Evolutionary conservation across 2,797 vertebrate species (phyloP), one percentile per base, ranked within the genome.

Genomic region (Sebastolobus alascanus): DNA sequence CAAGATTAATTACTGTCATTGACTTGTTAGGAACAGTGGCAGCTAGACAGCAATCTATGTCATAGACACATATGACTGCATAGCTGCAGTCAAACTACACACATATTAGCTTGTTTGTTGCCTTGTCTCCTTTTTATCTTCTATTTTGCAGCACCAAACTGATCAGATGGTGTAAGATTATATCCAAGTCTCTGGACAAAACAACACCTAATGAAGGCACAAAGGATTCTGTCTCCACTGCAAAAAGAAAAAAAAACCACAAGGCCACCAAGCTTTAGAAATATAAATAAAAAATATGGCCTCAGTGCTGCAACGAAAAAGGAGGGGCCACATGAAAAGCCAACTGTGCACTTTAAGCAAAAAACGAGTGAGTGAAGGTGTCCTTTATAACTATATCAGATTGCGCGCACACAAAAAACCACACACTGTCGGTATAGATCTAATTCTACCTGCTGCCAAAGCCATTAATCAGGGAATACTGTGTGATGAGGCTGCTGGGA

Each of bases 361-460:
- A 50, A 68, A 66, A 40, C n/a, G 3, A 40, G 27, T 14, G 31
- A 70, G 43, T 68, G 65, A 85, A 77, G 55, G 72, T 81, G 77
- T 83, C 84, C 73, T 87, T 76, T 75, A n/a, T 12, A 22, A 37
- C 71, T 40, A 16, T 79, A 90, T 87, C 82, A 68, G 77, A 77
- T 87, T 83, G 50, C 68, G 13, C 1, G 14, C 75, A 61, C 71
- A 75, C 33, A 75, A 59, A 85, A 85, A 72, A 77, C 54, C 80
- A 63, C 82, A 75, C 25, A 31, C 54, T 73, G 75, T 73, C 37
- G 2, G 55, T 75, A 80, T 66, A 78, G 85, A 76, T 93, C 83
- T 79, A 82, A 87, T 87, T 87, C 59, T 80, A 72, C 80, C 75
- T 84, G 73, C 86, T 78, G 59, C 80, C 84, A 88, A 76, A 84